Evolutionary conservation across 2,797 vertebrate genomes (phyloP).

Genomic region (Microhierax caerulescens): DNA sequence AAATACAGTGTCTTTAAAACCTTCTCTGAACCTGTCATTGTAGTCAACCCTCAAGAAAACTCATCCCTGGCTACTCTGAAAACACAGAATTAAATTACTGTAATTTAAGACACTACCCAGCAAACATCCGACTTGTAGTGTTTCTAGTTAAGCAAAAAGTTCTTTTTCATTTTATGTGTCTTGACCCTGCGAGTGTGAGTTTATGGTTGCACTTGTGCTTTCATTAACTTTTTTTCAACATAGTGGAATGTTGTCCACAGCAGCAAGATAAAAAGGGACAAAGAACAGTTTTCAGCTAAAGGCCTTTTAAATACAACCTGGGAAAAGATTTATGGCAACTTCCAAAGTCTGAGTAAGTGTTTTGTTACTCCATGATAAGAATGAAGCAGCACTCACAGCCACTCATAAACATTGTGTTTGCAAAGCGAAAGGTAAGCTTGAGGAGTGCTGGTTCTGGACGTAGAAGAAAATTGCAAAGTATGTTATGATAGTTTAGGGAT

Average conservation of each 20-base stretch:
- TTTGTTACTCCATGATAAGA: background rate
- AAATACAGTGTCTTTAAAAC: background rate
- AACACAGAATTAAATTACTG: background rate
- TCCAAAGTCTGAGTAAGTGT: background rate
- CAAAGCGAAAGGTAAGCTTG: background rate
- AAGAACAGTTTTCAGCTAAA: background rate
- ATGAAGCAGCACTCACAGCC: background rate
- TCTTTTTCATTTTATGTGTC: background rate
- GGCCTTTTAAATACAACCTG: background rate
- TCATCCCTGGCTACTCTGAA: background rate
- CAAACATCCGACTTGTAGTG: background rate
- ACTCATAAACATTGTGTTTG: background rate
- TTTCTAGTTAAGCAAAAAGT: background rate
- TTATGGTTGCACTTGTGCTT: background rate
- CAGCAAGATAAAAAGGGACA: background rate
- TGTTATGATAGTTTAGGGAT: background rate
- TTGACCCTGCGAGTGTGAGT: background rate
- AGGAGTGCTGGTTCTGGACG: background rate
- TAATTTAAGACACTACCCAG: background rate
- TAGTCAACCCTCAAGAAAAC: background rate
- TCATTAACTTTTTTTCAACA: background rate
- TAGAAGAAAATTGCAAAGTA: background rate
- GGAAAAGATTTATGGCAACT: background rate
- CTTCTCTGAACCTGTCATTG: background rate
- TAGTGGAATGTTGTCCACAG: background rate